Percentiles rank a stretch among this genome's conserved stretches.
Conservation (phyloP, 1,140 invertebrate species). For the Trichomalopsis sarcophagae region DNA sequence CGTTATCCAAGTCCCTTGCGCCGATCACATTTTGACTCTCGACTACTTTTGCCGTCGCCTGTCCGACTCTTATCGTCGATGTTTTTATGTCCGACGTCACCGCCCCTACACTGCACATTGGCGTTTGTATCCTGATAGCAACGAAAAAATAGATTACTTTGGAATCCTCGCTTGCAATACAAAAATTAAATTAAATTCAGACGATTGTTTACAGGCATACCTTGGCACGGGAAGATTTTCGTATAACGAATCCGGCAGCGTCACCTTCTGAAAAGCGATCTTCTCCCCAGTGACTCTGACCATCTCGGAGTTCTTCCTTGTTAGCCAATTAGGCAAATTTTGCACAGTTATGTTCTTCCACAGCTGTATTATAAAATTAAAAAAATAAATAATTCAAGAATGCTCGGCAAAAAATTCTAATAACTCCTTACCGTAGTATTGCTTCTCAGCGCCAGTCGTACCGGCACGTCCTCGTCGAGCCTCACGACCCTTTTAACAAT, state of each 20-base stretch:
- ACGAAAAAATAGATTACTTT: background rate
- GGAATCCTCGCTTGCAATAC: background rate
- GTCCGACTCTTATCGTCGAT: conserved; percentile 50
- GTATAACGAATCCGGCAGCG: conserved; percentile 51
- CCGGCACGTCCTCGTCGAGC: conserved; percentile 55
- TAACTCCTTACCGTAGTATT: conserved; percentile 43
- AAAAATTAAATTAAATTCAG: background rate
- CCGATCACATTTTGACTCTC: conserved; percentile 52
- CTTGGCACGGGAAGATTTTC: conserved; percentile 53
- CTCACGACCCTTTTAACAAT: conserved; percentile 55
- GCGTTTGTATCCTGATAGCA: background rate
- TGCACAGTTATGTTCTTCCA: conserved; percentile 60
- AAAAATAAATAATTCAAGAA: background rate
- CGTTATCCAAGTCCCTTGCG: conserved; percentile 50
- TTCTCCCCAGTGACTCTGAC: conserved; percentile 60
- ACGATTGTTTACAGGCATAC: conserved; percentile 44
- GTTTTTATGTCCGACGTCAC: conserved; percentile 56
- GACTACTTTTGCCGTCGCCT: conserved; percentile 52
- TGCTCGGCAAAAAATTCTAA: too few species aligned
- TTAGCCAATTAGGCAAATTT: conserved; percentile 56
- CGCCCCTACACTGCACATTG: conserved; percentile 45
- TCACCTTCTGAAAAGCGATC: conserved; percentile 49
- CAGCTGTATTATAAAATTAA: conserved; percentile 50
- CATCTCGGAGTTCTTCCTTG: conserved; percentile 45
- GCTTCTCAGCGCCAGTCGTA: conserved; percentile 54